These are phyloP conservation scores for Carcinoscorpius rotundicauda DNA, from an alignment of 1,140 invertebrate genomes.

Conservation along the genomic window DNA sequence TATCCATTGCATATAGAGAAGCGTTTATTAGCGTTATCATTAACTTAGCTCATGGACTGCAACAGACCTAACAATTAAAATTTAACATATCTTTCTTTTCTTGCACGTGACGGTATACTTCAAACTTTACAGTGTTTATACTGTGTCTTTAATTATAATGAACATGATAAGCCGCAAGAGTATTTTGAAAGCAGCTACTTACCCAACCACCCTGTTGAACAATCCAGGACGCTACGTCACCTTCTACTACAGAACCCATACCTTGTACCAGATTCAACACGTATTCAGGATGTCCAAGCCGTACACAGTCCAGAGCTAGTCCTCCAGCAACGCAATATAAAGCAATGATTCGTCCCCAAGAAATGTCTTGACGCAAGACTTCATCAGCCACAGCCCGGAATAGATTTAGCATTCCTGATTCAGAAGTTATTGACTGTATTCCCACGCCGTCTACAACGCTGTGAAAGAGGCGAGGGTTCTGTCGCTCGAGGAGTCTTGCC, in stretches of 20 bases:
- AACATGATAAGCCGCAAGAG: too few relatives aligned
- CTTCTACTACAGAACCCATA: conserved; percentile 48
- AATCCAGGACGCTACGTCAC: conserved; percentile 52
- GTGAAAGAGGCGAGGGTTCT: conserved; percentile 43
- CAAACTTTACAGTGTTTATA: too few relatives aligned
- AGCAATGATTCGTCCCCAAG: conserved; percentile 55
- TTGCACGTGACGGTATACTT: too few relatives aligned
- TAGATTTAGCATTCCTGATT: conserved; percentile 41
- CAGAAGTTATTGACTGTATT: conserved; percentile 32
- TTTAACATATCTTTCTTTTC: too few relatives aligned
- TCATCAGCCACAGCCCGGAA: conserved; percentile 46
- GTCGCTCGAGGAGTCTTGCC: conserved; percentile 7
- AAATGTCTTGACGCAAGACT: conserved; percentile 41
- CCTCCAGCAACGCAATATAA: conserved; percentile 53
- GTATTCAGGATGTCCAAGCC: conserved; percentile 38
- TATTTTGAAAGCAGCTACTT: conserved; percentile 20
- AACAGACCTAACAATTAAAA: too few relatives aligned
- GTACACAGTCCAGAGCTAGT: conserved; percentile 52
- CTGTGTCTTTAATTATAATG: too few relatives aligned
- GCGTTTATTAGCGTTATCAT: too few relatives aligned
- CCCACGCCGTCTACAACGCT: conserved; percentile 45
- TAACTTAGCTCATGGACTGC: too few relatives aligned
- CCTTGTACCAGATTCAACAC: conserved; percentile 46
- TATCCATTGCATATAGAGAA: too few relatives aligned
- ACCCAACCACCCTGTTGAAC: conserved; percentile 59